Evolutionary conservation across 2,113 vertebrate species (phyloP), one percentile per base, ranked within the genome.

Genomic region (Calyptommatus sinebrachiatus): DNA sequence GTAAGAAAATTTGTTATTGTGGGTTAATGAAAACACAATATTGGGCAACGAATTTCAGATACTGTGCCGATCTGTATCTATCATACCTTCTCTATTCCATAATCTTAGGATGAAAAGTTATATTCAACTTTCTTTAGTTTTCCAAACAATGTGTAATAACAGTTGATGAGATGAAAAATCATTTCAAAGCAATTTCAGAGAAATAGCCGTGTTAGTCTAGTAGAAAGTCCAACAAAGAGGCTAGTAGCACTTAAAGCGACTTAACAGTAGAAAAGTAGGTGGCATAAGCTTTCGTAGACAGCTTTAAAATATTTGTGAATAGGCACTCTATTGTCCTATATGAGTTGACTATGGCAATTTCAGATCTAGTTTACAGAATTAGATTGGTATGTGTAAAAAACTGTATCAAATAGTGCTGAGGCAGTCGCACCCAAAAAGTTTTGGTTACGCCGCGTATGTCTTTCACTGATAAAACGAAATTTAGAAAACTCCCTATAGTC

Each of bases 11-110:
- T 65, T 67, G 50, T 31, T 75, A 57, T 11, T 70, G 35, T 48
- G 60, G 26, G 31, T 83, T 86, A 50, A 41, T 29, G 69, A 24
- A 80, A 2, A 1, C 73, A 69, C 24, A 73, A 48, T 82, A 63
- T 2, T 4, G 45, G 62, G 75, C 48, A 76, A 46, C 7, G 65
- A 46, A 2, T 76, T n/a, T 77, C 65, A 82, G n/a, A 10, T 50
- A 14, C 77, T 4, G 65, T 84, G 71, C 80, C 9, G n/a, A n/a
- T 9, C 3, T 69, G 78, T 24, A 61, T n/a, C n/a, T 10, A 4
- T 0, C 48, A 66, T 16, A 28, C 14, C 24, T 69, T 41, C 28
- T 69, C 0, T 7, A 45, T n/a, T 69, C 66, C 65, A 20, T 41
- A 41, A 41, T 0, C 48, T 80, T 41, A 28, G 50, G 14, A 66